Base-by-base conservation (phyloP, 2,113 vertebrate species). In the Trogon melanurus region DNA sequence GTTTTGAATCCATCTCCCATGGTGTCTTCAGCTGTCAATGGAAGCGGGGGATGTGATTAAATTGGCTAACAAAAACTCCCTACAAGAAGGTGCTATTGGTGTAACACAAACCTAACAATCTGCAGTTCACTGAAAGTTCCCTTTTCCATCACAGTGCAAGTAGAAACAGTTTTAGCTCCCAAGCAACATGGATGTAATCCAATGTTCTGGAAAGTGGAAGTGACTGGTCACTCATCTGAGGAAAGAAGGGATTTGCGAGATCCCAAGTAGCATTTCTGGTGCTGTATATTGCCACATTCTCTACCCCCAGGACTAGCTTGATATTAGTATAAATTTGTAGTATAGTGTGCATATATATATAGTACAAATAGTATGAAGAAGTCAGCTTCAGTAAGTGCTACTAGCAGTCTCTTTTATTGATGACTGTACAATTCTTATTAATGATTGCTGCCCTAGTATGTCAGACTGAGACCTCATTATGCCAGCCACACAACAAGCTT, bases 131-230 rank as follows among this genome's bases (percentile, higher is more conserved):
- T 29, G 5, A 8, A 21, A 53, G 41, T 57, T 81, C 45, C 73
- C 29, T 81, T 79, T 58, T 66, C 71, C 53, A 64, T 67, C 76
- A 48, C 62, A 5, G 3, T 16, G 36, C 7, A 16, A 26, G 76
- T 14, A 36, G n/a, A 62, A 57, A 45, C 41, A 34, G 62, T 26
- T 80, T 70, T 10, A 69, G 38, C 56, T 90, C 60, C 17, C 12
- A 45, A 34, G 65, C 0, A 0, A 36, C 0, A 0, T 10, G 29
- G 62, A 32, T 0, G 0, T 18, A n/a, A 51, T 44, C 67, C 67
- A 86, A n/a, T 2, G 22, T 60, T 69, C 54, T 18, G 21, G 65
- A 19, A 69, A 84, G 38, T 21, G 32, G 27, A 11, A 65, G 60
- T 11, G 29, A 12, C 12, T 64, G 45, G 54, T 83, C 38, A 12